phyloP scores from a whole-genome alignment of 2,888 invertebrate species.

The Branchipolynoe longqiensis region DNA sequence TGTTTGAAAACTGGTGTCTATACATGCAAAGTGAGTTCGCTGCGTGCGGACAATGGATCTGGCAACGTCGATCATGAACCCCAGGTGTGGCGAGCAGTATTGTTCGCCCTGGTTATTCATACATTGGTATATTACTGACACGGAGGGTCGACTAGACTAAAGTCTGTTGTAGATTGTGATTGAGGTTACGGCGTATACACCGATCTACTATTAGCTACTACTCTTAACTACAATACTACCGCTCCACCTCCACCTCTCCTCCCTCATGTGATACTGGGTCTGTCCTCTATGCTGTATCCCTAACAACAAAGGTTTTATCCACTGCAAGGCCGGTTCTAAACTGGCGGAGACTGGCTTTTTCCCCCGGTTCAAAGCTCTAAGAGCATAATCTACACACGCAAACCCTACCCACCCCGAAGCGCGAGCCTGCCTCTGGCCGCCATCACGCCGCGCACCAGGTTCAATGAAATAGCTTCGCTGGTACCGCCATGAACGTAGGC shows the following conservation, averaged over 20 bases:
- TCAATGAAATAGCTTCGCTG: no score
- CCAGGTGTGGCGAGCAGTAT: constrained; percentile 2
- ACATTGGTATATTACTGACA: not conserved
- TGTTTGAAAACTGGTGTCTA: constrained; percentile 47
- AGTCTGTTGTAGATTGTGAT: constrained; percentile 50
- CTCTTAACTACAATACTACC: no score
- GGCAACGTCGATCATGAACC: constrained; percentile 34
- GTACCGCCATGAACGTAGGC: no score
- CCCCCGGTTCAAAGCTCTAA: constrained; percentile 45
- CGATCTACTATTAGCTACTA: not conserved
- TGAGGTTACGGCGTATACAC: not conserved
- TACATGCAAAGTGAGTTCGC: constrained; percentile 19
- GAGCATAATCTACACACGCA: constrained; percentile 51
- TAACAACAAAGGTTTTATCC: constrained; percentile 48
- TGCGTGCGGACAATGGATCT: constrained; percentile 25
- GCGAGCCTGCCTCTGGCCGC: not conserved
- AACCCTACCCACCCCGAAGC: not conserved
- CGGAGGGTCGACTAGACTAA: constrained; percentile 38
- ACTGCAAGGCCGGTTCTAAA: constrained; percentile 49
- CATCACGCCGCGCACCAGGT: not conserved
- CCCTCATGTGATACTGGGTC: constrained; percentile 46
- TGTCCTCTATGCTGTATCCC: constrained; percentile 52
- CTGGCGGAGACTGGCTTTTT: constrained; percentile 51
- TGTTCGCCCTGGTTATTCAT: constrained; percentile 21
- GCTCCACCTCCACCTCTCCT: no score